phyloP scores from a whole-genome alignment of 2,888 invertebrate genomes.

The Crocallis elinguaria region DNA sequence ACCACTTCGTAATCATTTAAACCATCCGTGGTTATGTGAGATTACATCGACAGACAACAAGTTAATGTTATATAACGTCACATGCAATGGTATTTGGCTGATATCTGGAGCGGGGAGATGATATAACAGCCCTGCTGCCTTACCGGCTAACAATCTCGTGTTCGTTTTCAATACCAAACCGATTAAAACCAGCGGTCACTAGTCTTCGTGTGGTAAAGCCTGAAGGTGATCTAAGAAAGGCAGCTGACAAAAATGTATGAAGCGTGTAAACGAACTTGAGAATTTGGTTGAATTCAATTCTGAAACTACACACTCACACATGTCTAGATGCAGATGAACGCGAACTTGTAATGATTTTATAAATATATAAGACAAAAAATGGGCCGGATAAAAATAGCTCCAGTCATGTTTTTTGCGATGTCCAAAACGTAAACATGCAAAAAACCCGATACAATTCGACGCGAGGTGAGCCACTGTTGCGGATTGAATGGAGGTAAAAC shows the following conservation, averaged over 20 bases:
- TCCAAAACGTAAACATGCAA: conserved; percentile 11
- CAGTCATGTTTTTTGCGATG: background rate
- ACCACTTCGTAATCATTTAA: conserved; percentile 2
- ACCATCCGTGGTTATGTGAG: background rate
- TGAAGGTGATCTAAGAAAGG: too few relatives aligned
- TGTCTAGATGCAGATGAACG: background rate
- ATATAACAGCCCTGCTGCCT: too few relatives aligned
- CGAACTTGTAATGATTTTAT: background rate
- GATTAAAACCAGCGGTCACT: too few relatives aligned
- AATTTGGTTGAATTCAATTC: too few relatives aligned
- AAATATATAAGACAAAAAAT: background rate
- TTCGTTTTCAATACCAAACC: too few relatives aligned
- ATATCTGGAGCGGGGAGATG: conserved; percentile 1
- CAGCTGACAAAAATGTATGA: too few relatives aligned
- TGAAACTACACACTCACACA: too few relatives aligned
- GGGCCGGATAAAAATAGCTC: background rate
- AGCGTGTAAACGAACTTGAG: too few relatives aligned
- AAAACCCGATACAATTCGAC: conserved; percentile 3
- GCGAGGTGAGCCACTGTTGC: conserved; percentile 7
- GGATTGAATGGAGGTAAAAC: background rate
- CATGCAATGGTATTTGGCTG: conserved; percentile 5
- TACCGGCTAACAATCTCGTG: too few relatives aligned
- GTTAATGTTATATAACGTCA: conserved; percentile 4
- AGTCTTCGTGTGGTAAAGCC: too few relatives aligned
- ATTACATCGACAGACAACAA: conserved; percentile 5